Conservation (phyloP, 2,888 invertebrate genomes). For the Drosophila parthenogenetica region DNA sequence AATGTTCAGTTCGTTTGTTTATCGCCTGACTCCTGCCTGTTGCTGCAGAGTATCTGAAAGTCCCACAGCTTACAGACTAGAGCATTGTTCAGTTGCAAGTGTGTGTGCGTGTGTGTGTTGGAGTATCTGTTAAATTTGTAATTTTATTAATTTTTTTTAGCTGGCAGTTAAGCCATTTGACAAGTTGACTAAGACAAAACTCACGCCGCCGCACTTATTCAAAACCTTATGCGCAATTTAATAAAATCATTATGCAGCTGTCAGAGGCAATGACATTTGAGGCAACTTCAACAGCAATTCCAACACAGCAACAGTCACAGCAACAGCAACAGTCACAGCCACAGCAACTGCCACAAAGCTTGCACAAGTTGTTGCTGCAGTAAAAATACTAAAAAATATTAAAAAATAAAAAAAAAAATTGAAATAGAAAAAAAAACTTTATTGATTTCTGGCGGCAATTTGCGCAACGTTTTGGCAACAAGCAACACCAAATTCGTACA, state of each 20-base stretch:
- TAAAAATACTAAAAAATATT: slow-evolving; percentile 11
- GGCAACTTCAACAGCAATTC: slow-evolving; percentile 40
- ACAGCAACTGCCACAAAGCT: slow-evolving; percentile 39
- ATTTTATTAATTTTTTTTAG: slow-evolving; percentile 10
- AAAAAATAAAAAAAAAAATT: slow-evolving; percentile 6
- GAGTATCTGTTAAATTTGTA: not conserved
- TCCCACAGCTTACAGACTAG: not conserved
- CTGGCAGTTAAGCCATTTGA: slow-evolving; percentile 61
- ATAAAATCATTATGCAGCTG: slow-evolving; percentile 76
- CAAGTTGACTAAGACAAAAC: slow-evolving; percentile 64
- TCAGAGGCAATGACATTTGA: slow-evolving; percentile 69
- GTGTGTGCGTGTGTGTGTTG: slow-evolving; percentile 14
- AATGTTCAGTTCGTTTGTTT: no score
- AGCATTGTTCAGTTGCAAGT: slow-evolving; percentile 35
- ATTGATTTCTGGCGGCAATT: slow-evolving; percentile 69
- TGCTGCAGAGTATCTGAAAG: slow-evolving; percentile 17
- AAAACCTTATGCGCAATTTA: slow-evolving; percentile 70
- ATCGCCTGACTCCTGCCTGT: no score
- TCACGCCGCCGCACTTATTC: slow-evolving; percentile 65
- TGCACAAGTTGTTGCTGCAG: slow-evolving; percentile 45
- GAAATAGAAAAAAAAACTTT: slow-evolving; percentile 43
- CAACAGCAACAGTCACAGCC: slow-evolving; percentile 3
- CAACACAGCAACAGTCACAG: no score
- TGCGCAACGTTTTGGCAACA: slow-evolving; percentile 60
- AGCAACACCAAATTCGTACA: slow-evolving; percentile 52